A percentile compares a stretch with the other conserved stretches of the same genome.
Evolutionary conservation across 2,888 invertebrate genomes (phyloP).

Genomic region (Idaea straminata): DNA sequence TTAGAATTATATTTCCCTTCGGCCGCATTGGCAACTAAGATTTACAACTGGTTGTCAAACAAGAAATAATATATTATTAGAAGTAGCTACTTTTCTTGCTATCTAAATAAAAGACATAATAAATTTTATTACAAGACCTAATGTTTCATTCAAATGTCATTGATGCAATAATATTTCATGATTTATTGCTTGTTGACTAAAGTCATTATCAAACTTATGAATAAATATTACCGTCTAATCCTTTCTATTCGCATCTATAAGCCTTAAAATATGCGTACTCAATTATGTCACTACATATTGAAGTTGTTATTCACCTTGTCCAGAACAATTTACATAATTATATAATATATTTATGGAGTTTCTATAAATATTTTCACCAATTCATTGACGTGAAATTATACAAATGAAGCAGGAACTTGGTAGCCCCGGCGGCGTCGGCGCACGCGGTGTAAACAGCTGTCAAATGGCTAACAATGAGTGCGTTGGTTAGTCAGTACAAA

Average conservation of each 20-base stretch:
- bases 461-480: slow-evolving; percentile 48
- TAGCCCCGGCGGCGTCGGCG: slow-evolving; percentile 23
- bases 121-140: neutral
- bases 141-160: neutral
- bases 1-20: too few relatives aligned
- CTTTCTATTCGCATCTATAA: neutral
- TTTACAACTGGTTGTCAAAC: too few relatives aligned
- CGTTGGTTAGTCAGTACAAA: slow-evolving; percentile 36
- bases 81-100: too few relatives aligned
- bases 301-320: neutral
- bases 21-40: too few relatives aligned
- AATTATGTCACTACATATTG: neutral
- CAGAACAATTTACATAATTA: slow-evolving; percentile 35
- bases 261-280: neutral
- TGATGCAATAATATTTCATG: neutral
- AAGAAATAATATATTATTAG: too few relatives aligned
- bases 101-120: neutral
- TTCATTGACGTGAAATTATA: slow-evolving; percentile 28
- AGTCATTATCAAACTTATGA: slow-evolving; percentile 3
- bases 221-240: neutral
- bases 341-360: slow-evolving; percentile 33
- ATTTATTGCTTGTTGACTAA: neutral
- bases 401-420: slow-evolving; percentile 34
- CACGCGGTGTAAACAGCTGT: slow-evolving; percentile 46
- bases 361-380: slow-evolving; percentile 41